phyloP scores from a whole-genome alignment of 2,797 vertebrate species.

The Parauchenoglanis ngamensis region DNA sequence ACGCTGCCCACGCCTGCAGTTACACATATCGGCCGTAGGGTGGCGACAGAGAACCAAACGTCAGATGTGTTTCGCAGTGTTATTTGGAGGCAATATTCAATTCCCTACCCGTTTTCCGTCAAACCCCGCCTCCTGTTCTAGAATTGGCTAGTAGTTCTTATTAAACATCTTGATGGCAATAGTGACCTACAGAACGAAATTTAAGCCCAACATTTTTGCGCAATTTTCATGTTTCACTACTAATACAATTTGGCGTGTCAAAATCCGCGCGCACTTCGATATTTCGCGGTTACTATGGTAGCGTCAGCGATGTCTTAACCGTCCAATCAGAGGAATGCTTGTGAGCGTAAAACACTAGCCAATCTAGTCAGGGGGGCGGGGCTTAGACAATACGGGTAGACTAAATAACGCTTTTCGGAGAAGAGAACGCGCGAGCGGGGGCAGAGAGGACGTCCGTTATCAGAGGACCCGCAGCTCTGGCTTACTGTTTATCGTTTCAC shows the following conservation, averaged over 20 bases:
- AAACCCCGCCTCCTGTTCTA: background rate
- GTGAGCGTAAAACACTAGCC: background rate
- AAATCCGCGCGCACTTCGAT: background rate
- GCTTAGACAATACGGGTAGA: conserved; percentile 10
- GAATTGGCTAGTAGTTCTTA: background rate
- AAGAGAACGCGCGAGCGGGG: conserved; percentile 28
- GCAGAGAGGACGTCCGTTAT: conserved; percentile 47
- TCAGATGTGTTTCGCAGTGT: background rate
- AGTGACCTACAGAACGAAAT: background rate
- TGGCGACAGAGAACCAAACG: conserved; percentile 53
- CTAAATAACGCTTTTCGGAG: conserved; percentile 14
- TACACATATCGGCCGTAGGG: conserved; percentile 46
- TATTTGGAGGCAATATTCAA: background rate
- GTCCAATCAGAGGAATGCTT: conserved; percentile 1
- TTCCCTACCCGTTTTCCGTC: background rate
- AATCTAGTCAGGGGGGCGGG: background rate
- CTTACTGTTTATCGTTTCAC: conserved; percentile 33
- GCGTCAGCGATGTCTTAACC: background rate
- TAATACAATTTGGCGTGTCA: background rate
- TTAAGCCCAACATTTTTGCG: background rate
- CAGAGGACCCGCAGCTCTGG: conserved; percentile 29
- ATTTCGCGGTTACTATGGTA: background rate
- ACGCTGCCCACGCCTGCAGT: conserved; percentile 51
- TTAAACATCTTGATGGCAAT: background rate
- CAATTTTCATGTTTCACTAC: background rate